Evolutionary conservation across 2,113 vertebrate genomes (phyloP).

Genomic region (Cacatua alba): DNA sequence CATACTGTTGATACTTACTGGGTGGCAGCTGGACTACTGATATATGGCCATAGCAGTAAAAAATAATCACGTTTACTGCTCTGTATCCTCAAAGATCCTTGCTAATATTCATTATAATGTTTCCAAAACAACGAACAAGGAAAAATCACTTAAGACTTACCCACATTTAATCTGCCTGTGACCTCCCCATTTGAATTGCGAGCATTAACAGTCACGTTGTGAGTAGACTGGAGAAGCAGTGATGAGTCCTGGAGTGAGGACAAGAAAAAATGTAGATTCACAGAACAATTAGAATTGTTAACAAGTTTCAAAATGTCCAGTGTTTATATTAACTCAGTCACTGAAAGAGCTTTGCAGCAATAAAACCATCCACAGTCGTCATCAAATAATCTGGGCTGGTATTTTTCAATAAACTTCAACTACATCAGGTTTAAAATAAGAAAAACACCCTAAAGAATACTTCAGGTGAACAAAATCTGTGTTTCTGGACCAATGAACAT

Average conservation of each 20-base stretch:
- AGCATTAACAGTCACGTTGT: conserved; percentile 90
- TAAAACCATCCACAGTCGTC: not conserved
- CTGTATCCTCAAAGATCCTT: not conserved
- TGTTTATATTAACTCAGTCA: not conserved
- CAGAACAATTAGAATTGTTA: not conserved
- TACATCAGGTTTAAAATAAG: not conserved
- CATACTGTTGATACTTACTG: not conserved
- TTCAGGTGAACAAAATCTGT: not conserved
- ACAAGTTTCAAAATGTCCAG: not conserved
- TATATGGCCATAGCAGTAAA: not conserved
- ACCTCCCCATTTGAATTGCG: conserved; percentile 88
- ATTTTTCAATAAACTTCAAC: not conserved
- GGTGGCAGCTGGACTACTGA: not conserved
- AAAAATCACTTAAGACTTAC: conserved; percentile 76
- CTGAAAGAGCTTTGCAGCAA: not conserved
- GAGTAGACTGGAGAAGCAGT: conserved; percentile 86
- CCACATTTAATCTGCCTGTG: conserved; percentile 89
- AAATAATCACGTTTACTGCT: not conserved
- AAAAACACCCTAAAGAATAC: not conserved
- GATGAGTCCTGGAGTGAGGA: conserved; percentile 81
- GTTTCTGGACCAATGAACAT: not conserved
- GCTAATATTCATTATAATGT: not conserved
- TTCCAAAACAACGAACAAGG: not conserved
- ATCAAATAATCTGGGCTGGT: not conserved
- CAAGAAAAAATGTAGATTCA: not conserved